These are phyloP conservation scores for Philopotamus ludificatus DNA, from an alignment of 1,140 invertebrate genomes.

Conservation along the genomic window DNA sequence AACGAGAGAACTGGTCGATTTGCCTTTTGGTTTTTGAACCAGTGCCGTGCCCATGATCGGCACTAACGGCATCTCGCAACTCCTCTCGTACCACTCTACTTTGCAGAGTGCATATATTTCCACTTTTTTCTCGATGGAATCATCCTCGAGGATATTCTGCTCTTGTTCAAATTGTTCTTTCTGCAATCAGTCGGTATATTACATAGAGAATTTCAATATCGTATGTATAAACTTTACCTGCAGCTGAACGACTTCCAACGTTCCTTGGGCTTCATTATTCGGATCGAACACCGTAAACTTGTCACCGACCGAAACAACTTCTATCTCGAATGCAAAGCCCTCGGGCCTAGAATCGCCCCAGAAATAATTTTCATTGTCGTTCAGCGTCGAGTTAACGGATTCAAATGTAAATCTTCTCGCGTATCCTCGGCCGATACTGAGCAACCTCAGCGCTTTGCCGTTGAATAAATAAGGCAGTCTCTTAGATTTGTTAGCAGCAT, in stretches of 20 bases:
- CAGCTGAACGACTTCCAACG: constrained; percentile 61
- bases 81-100: constrained; percentile 66
- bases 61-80: constrained; percentile 58
- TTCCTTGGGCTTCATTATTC: constrained; percentile 62
- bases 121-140: constrained; percentile 63
- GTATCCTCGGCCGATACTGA: constrained; percentile 72
- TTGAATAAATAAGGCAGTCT: constrained; percentile 60
- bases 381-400: constrained; percentile 60
- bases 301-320: constrained; percentile 66
- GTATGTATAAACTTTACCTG: constrained; percentile 57
- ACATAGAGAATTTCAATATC: constrained; percentile 22
- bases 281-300: constrained; percentile 69
- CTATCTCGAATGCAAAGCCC: constrained; percentile 72
- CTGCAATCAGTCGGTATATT: constrained; percentile 43
- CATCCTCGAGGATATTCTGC: constrained; percentile 51
- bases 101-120: constrained; percentile 63
- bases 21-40: constrained; percentile 52
- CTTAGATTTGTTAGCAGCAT: constrained; percentile 48
- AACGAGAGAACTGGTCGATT: constrained; percentile 52
- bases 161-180: constrained; percentile 54
- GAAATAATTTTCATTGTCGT: constrained; percentile 71
- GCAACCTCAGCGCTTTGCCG: constrained; percentile 64
- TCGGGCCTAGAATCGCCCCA: constrained; percentile 73
- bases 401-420: constrained; percentile 73
- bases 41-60: constrained; percentile 61